Conservation (phyloP, 2,888 invertebrate species). For the Endotricha flammealis region DNA sequence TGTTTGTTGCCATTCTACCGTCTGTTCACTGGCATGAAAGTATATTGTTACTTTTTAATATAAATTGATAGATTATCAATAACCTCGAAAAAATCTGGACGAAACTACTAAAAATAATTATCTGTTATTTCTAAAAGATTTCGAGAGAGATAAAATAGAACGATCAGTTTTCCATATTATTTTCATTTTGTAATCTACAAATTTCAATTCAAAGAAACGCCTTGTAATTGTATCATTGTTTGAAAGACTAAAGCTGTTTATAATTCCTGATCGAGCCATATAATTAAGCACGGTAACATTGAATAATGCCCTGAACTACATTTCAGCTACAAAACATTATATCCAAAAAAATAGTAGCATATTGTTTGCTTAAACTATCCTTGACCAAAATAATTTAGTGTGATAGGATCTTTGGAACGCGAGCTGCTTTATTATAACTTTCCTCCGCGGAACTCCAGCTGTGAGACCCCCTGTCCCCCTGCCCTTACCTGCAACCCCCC, state of each 20-base stretch:
- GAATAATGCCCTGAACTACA: background rate
- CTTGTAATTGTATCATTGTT: too few relatives aligned
- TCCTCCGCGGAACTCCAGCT: slow-evolving; percentile 56
- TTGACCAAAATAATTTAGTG: slow-evolving; percentile 66
- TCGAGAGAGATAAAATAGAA: too few relatives aligned
- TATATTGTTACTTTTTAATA: too few relatives aligned
- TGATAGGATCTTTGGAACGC: slow-evolving; percentile 67
- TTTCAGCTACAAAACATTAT: slow-evolving; percentile 35
- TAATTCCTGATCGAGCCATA: background rate
- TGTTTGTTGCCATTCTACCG: slow-evolving; percentile 7
- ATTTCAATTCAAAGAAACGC: too few relatives aligned
- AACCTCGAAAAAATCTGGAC: too few relatives aligned
- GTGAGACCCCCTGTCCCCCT: slow-evolving; percentile 33
- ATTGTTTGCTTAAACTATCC: slow-evolving; percentile 61
- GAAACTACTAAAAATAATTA: too few relatives aligned
- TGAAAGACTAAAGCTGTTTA: background rate
- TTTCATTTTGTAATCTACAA: too few relatives aligned
- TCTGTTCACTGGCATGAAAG: background rate
- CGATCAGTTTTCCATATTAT: too few relatives aligned
- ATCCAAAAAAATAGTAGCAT: slow-evolving; percentile 38
- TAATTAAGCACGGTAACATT: background rate
- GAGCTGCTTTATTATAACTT: slow-evolving; percentile 61
- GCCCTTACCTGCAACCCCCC: slow-evolving; percentile 20
- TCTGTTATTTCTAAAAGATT: too few relatives aligned
- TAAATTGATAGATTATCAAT: too few relatives aligned